Evolutionary conservation across 2,797 vertebrate genomes (phyloP), one percentile per base, ranked within the genome.

Genomic region (Cyprinella venusta): DNA sequence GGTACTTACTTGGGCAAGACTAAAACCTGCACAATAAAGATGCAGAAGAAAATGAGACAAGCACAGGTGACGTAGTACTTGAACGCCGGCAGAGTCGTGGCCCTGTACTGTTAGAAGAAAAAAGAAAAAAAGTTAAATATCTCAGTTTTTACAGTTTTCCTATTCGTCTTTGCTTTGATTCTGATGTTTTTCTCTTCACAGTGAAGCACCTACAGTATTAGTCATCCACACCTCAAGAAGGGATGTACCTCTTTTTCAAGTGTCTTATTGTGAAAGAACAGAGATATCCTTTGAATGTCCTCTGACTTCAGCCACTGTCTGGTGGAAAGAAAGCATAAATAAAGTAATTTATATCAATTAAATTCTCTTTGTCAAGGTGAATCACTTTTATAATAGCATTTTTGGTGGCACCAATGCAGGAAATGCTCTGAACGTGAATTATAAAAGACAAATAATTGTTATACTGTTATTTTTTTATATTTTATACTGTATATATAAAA

Each of bases 261-360:
- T 56, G 94, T 92, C 93, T 98, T 98, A 88, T 99, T 98, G 89
- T 99, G 98, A 93, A 99, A 99, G 92, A 99, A 96, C 90, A 99
- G 92, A 54, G 98, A 98, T 93, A 99, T 98, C 92, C 98, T 95
- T 92, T 99, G 97, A 94, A 99, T 99, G 87, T 98, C 98, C 90
- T 99, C 97, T 72, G 98, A 99, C 91, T 99, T 99, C 87, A 99
- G 95, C 98, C 98, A 99, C 83, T 99, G 98, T 90, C 98, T 99
- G 86, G n/a, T 30, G 54, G 48, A 86, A 63, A 76, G 56, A 80
- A 83, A 79, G 54, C 48, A 85, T n/a, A 71, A 64, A 64, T 72
- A 63, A 30, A 71, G 5, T 50, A 1, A 83, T 70, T 48, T 33
- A 65, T 19, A 63, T n/a, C 40, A 52, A 40, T 77, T 54, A 3